Conservation (phyloP, 2,797 vertebrate genomes). For the Sebastes glaucus region DNA sequence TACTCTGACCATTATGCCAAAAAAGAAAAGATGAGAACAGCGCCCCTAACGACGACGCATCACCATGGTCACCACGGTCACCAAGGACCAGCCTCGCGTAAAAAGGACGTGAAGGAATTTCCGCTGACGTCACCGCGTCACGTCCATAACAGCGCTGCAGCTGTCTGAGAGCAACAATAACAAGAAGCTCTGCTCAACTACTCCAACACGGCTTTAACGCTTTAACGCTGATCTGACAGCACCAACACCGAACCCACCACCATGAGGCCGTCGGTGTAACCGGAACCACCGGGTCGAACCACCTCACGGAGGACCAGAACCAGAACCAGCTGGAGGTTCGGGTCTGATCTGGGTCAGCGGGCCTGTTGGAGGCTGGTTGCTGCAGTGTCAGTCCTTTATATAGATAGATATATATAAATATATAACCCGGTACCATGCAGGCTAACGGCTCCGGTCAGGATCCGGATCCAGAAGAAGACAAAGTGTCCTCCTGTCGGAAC, state of each 20-base stretch:
- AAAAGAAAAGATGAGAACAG: not conserved
- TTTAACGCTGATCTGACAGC: too few species aligned
- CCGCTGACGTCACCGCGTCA: conserved; percentile 89
- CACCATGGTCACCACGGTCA: too few species aligned
- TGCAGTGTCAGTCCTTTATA: conserved; percentile 43
- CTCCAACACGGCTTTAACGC: conserved; percentile 5
- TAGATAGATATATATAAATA: too few species aligned
- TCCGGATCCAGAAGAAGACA: conserved; percentile 73
- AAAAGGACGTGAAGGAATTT: conserved; percentile 88
- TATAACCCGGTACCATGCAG: conserved; percentile 81
- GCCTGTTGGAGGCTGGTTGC: conserved; percentile 81
- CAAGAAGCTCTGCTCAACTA: conserved; percentile 68
- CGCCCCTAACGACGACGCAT: conserved; percentile 39
- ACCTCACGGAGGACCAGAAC: too few species aligned
- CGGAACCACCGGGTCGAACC: too few species aligned
- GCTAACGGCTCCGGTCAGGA: conserved; percentile 88
- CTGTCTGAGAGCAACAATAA: conserved; percentile 91
- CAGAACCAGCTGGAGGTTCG: too few species aligned
- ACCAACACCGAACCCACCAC: conserved; percentile 63
- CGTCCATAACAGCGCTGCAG: conserved; percentile 89
- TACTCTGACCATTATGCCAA: too few species aligned
- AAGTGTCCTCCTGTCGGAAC: conserved; percentile 73
- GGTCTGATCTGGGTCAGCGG: conserved; percentile 88
- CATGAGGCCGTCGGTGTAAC: conserved; percentile 66
- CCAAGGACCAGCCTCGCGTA: not conserved